Evolutionary conservation across 2,113 vertebrate genomes (phyloP), one percentile per base, ranked within the genome.

Genomic region (Callaeas wilsoni): DNA sequence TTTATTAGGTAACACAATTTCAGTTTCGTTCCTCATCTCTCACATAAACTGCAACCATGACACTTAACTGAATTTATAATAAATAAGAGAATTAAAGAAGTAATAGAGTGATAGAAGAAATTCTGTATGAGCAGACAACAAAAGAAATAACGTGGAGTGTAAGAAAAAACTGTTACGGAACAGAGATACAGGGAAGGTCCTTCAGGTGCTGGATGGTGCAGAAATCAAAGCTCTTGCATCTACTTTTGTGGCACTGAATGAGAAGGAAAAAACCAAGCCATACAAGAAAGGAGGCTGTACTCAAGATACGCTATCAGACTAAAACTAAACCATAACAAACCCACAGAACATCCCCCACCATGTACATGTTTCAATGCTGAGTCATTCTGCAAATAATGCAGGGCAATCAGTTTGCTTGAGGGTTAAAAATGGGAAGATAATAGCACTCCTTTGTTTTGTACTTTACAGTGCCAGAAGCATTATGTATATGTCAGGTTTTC

Each of bases 291-390:
- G 10, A 78, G 29, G 32, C 9, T 82, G 35, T 22, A 77, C 14
- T 21, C 11, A 82, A 71, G 35, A 19, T 7, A 42, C 3, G 1
- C 22, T 53, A 37, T 26, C n/a, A 67, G 33, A 75, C 16, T n/a
- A 46, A 93, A 83, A 39, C 1, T 6, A 75, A 75, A 76, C 20
- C 9, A 19, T 6, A 75, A 76, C 6, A 83, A 60, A n/a, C 5
- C 3, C 56, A 57, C 33, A 65, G 35, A 75, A 77, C 18, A 1
- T 0, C 0, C 9, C 4, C 39, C 12, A 25, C 9, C 7, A 8
- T 19, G 9, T 42, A 23, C 10, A 5, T 6, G 11, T 26, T 84
- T 84, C 37, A 80, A 46, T 13, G 32, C 21, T 33, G 6, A 91
- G 26, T 75, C 47, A 81, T 74, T 81, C 47, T 63, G 33, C 79